Evolutionary conservation across 2,888 invertebrate species (phyloP).

Genomic region (Chrysotoxum bicinctum): DNA sequence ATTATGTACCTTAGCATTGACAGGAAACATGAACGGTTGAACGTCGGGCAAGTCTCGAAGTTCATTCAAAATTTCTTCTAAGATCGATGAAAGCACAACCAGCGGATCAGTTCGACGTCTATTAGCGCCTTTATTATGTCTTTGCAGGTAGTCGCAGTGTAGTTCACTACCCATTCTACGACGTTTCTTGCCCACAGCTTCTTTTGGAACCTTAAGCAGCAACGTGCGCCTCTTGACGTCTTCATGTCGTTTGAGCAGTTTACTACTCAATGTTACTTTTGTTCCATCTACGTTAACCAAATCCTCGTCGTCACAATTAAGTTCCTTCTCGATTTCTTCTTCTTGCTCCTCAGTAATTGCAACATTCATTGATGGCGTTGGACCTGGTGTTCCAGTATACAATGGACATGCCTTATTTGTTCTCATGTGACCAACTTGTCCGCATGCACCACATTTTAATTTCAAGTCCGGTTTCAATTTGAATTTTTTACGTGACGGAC

Average conservation of each 20-base stretch:
- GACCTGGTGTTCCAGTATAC: conserved; percentile 87
- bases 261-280: conserved; percentile 94
- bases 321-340: conserved; percentile 89
- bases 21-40: conserved; percentile 95
- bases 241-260: conserved; percentile 93
- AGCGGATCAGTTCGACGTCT: conserved; percentile 97
- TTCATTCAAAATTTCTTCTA: conserved; percentile 95
- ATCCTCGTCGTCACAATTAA: conserved; percentile 91
- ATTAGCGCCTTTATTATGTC: conserved; percentile 91
- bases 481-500: conserved; percentile 89
- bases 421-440: conserved; percentile 85
- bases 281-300: conserved; percentile 97
- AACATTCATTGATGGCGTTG: conserved; percentile 85
- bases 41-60: conserved; percentile 96
- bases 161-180: conserved; percentile 86
- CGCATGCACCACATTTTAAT: conserved; percentile 98
- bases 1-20: conserved; percentile 91
- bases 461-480: conserved; percentile 95
- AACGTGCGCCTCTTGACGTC: conserved; percentile 92
- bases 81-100: conserved; percentile 94
- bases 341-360: conserved; percentile 92
- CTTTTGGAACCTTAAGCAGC: conserved; percentile 90
- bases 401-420: conserved; percentile 99
- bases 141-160: conserved; percentile 94
- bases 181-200: conserved; percentile 86